A percentile compares a stretch with the other conserved stretches of the same genome.
phyloP scores from a whole-genome alignment of 2,113 vertebrate genomes.

The Phylloscopus whistleri region DNA sequence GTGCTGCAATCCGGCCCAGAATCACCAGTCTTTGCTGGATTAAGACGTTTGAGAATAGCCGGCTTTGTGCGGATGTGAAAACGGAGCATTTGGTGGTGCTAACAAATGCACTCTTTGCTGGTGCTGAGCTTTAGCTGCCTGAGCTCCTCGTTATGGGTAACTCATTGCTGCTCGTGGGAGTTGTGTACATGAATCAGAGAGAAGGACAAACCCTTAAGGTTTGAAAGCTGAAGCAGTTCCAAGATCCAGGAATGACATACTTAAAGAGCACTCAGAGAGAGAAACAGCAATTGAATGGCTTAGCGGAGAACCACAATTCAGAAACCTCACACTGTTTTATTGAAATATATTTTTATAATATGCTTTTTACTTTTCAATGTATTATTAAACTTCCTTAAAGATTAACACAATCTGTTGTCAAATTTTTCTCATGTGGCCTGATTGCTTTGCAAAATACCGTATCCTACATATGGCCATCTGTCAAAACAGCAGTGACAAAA shows the following conservation, averaged over 20 bases:
- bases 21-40: background rate
- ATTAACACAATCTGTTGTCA: constrained; percentile 53
- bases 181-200: constrained; percentile 8
- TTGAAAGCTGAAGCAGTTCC: background rate
- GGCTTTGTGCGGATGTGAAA: background rate
- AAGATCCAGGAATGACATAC: background rate
- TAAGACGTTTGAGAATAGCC: background rate
- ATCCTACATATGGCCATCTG: constrained; percentile 62
- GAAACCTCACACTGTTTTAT: background rate
- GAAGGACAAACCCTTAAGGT: constrained; percentile 5
- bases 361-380: constrained; percentile 21
- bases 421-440: constrained; percentile 47
- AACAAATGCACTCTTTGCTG: background rate
- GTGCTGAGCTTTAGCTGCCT: background rate
- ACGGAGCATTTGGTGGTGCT: background rate
- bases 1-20: background rate
- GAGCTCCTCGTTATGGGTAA: background rate
- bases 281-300: background rate
- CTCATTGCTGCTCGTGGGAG: constrained; percentile 11
- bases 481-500: constrained; percentile 70
- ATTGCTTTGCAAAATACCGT: constrained; percentile 47
- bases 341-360: constrained; percentile 35
- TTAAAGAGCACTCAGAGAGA: background rate
- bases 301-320: background rate
- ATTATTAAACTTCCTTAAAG: constrained; percentile 49